Evolutionary conservation across 2,888 invertebrate species (phyloP), one percentile per base, ranked within the genome.

Genomic region (Drosophila glabriapex): DNA sequence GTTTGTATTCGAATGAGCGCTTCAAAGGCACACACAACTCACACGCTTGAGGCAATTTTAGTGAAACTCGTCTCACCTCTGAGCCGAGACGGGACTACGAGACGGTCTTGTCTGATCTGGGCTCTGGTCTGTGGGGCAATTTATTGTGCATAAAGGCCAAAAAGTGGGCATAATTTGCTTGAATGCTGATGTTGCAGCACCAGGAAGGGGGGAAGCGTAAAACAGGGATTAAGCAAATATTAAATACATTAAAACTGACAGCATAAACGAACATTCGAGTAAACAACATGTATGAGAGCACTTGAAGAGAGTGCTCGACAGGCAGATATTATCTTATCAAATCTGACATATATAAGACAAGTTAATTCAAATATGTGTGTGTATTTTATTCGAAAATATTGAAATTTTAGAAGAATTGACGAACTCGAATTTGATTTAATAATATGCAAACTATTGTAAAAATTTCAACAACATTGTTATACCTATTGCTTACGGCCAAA

Each of bases 231-330:
- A 76, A 75, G 76, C 78, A 85, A 85, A 85, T 85, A 85, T 89
- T 85, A 89, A 85, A 84, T 87, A 89, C 83, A 85, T 89, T 89
- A 78, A 78, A 85, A 84, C 89, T 80, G 89, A 84, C 89, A 80
- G 76, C 78, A 78, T 71, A 72, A 68, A 37, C 77, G 37, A 55
- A 59, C 67, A 85, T 69, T 59, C 70, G 67, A 61, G 59, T 65
- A 80, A 73, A 77, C 67, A 80, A 37, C 49, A 19, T 16, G 3
- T 28, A 9, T 31, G 28, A 22, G 14, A 29, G 19, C 25, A 28
- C 25, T 29, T 16, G 5, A 22, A 19, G 16, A 16, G 46, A n/a
- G 10, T 29, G 12, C n/a, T 3, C 12, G 19, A 33, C 28, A 12
- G 12, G 6, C 0, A 4, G 29, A 58, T 68, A 59, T 29, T 39